Base-by-base conservation (phyloP, 1,140 invertebrate species). In the Nixonia krombeini region DNA sequence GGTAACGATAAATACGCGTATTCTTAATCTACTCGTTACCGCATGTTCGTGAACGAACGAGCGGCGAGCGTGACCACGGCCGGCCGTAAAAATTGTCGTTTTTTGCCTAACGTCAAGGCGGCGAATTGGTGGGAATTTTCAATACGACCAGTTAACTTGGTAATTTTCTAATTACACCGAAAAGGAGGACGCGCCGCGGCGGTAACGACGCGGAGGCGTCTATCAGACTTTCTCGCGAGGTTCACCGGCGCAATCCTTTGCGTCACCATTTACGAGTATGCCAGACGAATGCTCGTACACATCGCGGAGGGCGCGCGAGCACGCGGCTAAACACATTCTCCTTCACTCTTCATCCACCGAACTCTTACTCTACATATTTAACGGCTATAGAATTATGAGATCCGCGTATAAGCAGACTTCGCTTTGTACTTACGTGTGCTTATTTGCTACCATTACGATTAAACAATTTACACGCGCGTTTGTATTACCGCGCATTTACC, bases 101-200 rank as follows among this genome's bases (percentile, higher is more conserved):
- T 50, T 63, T 44, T 28, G 50, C 35, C 15, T 15, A 4, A 6
- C 8, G 9, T 40, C 17, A 40, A 26, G 21, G 26, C 2, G 10
- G 2, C 7, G 31, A 35, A 13, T 42, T 13, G 17, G 26, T 7
- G 18, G 18, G 5, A 40, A 40, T 18, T 56, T 40, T 64, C 41
- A 52, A 47, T 41, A 9, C 12, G 0, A 12, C 10, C 46, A 45
- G 56, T 45, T 51, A 53, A 10, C 17, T 4, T 17, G 17, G 21
- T 37, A 41, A 38, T 59, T 21, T 7, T 33, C 40, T 50, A 50
- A 50, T 58, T 50, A 31, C 46, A 6, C 10, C 10, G 15, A 8
- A 2, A 1, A 8, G 37, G n/a, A 40, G 28, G 37, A 40, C 9
- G 25, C 16, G 12, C 10, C 9, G 25, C 16, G 12, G n/a, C 25